Evolutionary conservation across 2,797 vertebrate species (phyloP).

Genomic region (Catamblyrhynchus diadema): DNA sequence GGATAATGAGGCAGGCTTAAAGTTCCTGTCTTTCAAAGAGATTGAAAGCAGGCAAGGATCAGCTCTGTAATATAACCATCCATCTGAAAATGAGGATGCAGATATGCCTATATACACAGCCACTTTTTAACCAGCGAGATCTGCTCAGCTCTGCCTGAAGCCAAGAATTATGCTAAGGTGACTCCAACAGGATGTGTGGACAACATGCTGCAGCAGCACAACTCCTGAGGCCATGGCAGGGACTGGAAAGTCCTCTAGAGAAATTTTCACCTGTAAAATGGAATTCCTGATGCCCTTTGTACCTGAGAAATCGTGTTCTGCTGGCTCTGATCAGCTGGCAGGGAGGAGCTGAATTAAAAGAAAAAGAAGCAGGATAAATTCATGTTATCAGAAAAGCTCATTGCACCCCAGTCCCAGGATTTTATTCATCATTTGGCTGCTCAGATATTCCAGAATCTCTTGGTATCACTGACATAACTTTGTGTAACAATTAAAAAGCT

Average conservation of each 20-base stretch:
- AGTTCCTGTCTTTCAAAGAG: not conserved
- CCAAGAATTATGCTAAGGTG: not conserved
- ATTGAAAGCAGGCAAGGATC: not conserved
- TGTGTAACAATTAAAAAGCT: not conserved
- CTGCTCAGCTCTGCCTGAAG: not conserved
- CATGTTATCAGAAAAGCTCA: not conserved
- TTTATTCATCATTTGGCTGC: not conserved
- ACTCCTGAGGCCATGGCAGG: not conserved
- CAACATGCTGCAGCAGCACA: not conserved
- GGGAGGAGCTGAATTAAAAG: not conserved
- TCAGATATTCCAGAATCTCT: not conserved
- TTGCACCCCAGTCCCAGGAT: not conserved
- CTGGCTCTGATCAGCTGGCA: not conserved
- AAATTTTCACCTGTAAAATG: not conserved
- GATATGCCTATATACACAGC: rapidly evolving
- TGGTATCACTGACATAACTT: not conserved
- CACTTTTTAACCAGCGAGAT: not conserved
- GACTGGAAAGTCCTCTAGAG: not conserved
- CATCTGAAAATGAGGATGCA: not conserved
- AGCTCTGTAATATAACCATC: not conserved
- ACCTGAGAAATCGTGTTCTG: not conserved
- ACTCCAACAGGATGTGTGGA: not conserved
- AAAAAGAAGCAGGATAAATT: not conserved
- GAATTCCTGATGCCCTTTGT: not conserved
- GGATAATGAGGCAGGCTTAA: not conserved